Evolutionary conservation across 2,797 vertebrate genomes (phyloP), one percentile per base, ranked within the genome.

Genomic region (Pempheris klunzingeri): DNA sequence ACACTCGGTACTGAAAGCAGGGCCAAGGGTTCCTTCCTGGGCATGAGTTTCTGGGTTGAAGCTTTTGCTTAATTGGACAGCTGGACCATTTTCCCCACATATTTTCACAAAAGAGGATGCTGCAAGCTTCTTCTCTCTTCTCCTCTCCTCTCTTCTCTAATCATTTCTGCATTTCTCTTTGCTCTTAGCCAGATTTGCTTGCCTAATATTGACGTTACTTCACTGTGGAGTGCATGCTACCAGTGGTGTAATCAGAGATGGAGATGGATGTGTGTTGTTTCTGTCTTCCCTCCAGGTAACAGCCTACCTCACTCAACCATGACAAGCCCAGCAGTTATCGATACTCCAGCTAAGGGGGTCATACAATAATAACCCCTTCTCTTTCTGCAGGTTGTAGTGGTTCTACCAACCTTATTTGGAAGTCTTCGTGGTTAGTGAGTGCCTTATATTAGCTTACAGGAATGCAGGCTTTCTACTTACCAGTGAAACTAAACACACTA

Each of bases 61-160:
- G 81, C 63, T 79, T 78, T 52, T 78, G 78, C 77, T 89, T 78
- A 90, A 92, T 85, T 88, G 17, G 64, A 87, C 91, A 93, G 92
- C 92, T 91, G 80, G 39, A 86, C 68, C 36, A 84, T 84, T 80
- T 88, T 60, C 54, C 88, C 26, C 34, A 34, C 52, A 71, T 68
- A 91, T 89, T 88, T 88, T 67, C 43, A 87, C 82, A 83, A 86
- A 92, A 93, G 91, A 90, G 87, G 89, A 87, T 62, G 68, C 62
- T 49, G 46, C 52, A 38, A 78, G 84, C 85, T 89, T 79, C 62
- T 72, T 50, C 61, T 59, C 55, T 57, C 69, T 47, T 62, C n/a
- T n/a, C n/a, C n/a, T 60, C 5, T 26, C 18, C 5, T 53, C 62
- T 65, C 28, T 59, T 71, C 46, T 41, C 65, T 73, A 43, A 72